A percentile compares a stretch with the other conserved stretches of the same genome.
Conservation (phyloP, 2,113 vertebrate genomes). For the Muntiacus reevesi region DNA sequence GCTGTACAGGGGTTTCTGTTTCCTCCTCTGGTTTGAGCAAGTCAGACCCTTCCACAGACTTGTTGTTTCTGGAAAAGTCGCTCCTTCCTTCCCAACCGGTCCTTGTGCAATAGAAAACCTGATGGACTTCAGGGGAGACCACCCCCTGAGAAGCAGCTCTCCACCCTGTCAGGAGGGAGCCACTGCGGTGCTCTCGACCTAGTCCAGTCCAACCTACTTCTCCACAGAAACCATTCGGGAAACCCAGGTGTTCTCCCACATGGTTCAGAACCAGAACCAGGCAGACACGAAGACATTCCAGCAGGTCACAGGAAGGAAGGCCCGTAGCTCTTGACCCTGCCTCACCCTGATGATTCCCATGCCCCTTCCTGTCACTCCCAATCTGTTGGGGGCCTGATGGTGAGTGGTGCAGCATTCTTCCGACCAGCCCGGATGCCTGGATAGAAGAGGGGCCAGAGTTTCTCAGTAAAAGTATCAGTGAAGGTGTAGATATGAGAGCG, state of each 20-base stretch:
- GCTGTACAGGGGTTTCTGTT: background rate
- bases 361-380: slow-evolving; percentile 70
- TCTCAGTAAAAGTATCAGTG: slow-evolving; percentile 83
- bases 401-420: slow-evolving; percentile 77
- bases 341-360: background rate
- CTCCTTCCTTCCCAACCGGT: slow-evolving; percentile 30
- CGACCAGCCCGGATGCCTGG: slow-evolving; percentile 77
- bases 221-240: slow-evolving; percentile 37
- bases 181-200: background rate
- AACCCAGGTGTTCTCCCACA: slow-evolving; percentile 29
- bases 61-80: slow-evolving; percentile 49
- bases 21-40: slow-evolving; percentile 22
- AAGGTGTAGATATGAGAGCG: slow-evolving; percentile 90
- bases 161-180: background rate
- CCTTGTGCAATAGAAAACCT: slow-evolving; percentile 38
- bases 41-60: background rate
- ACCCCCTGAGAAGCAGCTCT: slow-evolving; percentile 7
- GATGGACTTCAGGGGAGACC: background rate
- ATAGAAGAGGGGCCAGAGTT: slow-evolving; percentile 89
- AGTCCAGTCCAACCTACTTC: slow-evolving; percentile 32
- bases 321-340: slow-evolving; percentile 51
- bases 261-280: slow-evolving; percentile 47
- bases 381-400: slow-evolving; percentile 75
- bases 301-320: slow-evolving; percentile 43
- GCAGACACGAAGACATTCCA: slow-evolving; percentile 70